A percentile compares a stretch with the other conserved stretches of the same genome.
Conservation (phyloP, 2,797 vertebrate species). For the Aeoliscus strigatus region DNA sequence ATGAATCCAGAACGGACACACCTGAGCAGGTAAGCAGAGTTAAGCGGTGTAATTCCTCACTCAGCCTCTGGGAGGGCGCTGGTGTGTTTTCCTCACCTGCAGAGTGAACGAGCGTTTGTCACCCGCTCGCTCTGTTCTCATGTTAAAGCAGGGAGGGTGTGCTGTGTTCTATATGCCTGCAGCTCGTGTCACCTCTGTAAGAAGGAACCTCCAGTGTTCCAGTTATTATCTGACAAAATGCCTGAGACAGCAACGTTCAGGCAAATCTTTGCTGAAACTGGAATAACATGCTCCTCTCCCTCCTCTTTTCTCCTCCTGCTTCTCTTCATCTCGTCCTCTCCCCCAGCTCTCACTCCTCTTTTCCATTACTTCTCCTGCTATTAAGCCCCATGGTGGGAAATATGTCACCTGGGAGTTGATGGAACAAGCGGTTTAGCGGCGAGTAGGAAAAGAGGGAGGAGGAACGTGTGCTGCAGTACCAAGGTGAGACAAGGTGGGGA, state of each 20-base stretch:
- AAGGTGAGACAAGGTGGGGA: slow-evolving; percentile 79
- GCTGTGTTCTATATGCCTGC: too few relatives aligned
- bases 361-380: slow-evolving; percentile 25
- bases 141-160: too few relatives aligned
- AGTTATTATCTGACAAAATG: too few relatives aligned
- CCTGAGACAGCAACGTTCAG: too few relatives aligned
- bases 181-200: too few relatives aligned
- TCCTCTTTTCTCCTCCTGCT: slow-evolving; percentile 1
- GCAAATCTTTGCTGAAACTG: too few relatives aligned
- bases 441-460: slow-evolving; percentile 22
- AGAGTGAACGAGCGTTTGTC: too few relatives aligned
- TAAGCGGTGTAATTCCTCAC: slow-evolving; percentile 60
- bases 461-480: slow-evolving; percentile 53
- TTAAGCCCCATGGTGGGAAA: slow-evolving; percentile 46
- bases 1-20: slow-evolving; percentile 29
- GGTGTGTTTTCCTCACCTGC: slow-evolving; percentile 49
- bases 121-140: too few relatives aligned
- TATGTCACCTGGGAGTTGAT: slow-evolving; percentile 49
- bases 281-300: not conserved
- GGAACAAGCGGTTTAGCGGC: slow-evolving; percentile 51
- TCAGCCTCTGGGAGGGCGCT: slow-evolving; percentile 51
- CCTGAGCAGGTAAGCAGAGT: slow-evolving; percentile 53
- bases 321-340: slow-evolving; percentile 5
- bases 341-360: slow-evolving; percentile 1
- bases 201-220: too few relatives aligned